phyloP scores from a whole-genome alignment of 2,888 invertebrate species.

The Rhagonycha fulva region DNA sequence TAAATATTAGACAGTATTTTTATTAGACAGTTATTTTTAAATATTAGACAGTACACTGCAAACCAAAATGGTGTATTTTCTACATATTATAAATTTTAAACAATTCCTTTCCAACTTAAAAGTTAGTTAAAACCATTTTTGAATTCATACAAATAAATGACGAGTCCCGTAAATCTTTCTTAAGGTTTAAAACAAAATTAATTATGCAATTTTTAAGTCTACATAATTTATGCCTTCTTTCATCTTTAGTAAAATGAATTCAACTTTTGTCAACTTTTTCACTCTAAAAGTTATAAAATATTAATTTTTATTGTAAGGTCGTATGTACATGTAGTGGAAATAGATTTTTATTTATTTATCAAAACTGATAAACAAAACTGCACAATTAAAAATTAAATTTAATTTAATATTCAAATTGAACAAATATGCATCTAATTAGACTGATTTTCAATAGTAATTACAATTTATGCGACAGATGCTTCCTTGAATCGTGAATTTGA shows the following conservation, averaged over 20 bases:
- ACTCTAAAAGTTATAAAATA: not conserved
- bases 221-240: not conserved
- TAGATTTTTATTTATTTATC: not conserved
- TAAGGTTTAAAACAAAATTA: not conserved
- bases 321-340: not conserved
- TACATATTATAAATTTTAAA: no score
- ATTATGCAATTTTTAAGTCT: not conserved
- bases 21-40: no score
- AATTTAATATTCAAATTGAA: not conserved
- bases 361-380: no score
- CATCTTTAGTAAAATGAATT: not conserved
- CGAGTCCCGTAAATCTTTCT: not conserved
- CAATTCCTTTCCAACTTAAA: no score
- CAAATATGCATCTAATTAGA: not conserved
- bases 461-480: not conserved
- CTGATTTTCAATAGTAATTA: not conserved
- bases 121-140: no score
- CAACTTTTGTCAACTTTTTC: not conserved
- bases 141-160: not conserved
- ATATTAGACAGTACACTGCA: no score
- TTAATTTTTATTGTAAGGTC: not conserved
- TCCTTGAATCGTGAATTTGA: not conserved
- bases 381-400: no score
- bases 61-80: no score
- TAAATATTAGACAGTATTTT: no score